A percentile compares a stretch with the other conserved stretches of the same genome.
These are phyloP conservation scores for Chelon auratus DNA, from an alignment of 2,797 vertebrate species.

Conservation along the genomic window DNA sequence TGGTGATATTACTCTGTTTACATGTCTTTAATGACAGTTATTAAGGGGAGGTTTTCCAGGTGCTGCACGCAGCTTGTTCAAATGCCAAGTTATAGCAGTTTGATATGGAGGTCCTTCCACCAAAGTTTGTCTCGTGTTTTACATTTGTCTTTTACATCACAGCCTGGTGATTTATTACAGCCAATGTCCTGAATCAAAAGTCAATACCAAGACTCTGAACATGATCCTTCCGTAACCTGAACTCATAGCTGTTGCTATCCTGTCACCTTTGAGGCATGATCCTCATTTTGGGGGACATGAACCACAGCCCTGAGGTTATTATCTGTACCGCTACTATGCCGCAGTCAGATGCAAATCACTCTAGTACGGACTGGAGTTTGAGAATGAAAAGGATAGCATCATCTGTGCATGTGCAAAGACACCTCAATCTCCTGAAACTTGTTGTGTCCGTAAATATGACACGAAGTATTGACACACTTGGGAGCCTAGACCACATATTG, in stretches of 20 bases:
- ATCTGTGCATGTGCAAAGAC: slow-evolving; percentile 7
- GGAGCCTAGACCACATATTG: not conserved
- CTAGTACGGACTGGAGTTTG: not conserved
- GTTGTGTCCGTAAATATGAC: slow-evolving; percentile 7
- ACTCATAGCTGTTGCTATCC: slow-evolving; percentile 5
- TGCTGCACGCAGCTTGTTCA: not conserved
- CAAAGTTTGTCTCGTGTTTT: not conserved
- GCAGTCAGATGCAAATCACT: slow-evolving; percentile 1
- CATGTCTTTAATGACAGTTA: not conserved
- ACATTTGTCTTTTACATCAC: not conserved
- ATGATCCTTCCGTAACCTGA: not conserved
- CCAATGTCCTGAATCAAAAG: not conserved
- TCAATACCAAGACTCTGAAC: slow-evolving; percentile 5
- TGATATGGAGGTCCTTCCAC: not conserved
- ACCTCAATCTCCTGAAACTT: not conserved
- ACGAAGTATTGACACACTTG: not conserved
- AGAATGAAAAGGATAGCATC: not conserved
- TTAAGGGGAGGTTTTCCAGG: not conserved
- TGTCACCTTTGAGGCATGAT: slow-evolving; percentile 2
- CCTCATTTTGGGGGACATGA: slow-evolving; percentile 6
- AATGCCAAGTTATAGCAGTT: not conserved
- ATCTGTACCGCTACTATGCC: not conserved
- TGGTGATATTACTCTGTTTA: not conserved
- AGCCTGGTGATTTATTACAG: not conserved
- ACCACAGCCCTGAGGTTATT: not conserved